phyloP scores from a whole-genome alignment of 2,888 invertebrate genomes.

The Drosophila pullipes region DNA sequence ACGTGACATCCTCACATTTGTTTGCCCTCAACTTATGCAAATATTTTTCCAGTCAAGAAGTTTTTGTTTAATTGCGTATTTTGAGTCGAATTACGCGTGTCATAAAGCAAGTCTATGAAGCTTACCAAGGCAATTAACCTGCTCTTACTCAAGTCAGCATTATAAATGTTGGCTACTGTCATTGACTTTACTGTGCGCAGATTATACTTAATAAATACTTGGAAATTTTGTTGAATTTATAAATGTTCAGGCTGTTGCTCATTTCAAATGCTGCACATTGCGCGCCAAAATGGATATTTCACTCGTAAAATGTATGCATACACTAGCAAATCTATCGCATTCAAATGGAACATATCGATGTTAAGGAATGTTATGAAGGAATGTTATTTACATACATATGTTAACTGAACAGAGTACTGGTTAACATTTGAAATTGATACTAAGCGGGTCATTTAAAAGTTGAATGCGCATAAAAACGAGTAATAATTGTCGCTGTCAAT shows the following conservation, averaged over 20 bases:
- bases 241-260: not conserved
- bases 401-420: not conserved
- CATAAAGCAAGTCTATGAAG: slow-evolving; percentile 71
- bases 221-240: not conserved
- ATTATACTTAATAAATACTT: not conserved
- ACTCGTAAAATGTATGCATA: not conserved
- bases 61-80: slow-evolving; percentile 82
- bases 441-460: slow-evolving; percentile 13
- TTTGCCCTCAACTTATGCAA: slow-evolving; percentile 78
- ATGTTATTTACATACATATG: not conserved
- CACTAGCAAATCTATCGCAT: slow-evolving; percentile 29
- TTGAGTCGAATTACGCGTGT: slow-evolving; percentile 80
- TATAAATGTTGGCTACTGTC: slow-evolving; percentile 21
- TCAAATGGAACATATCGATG: not conserved
- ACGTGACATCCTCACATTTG: slow-evolving; percentile 75
- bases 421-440: not conserved
- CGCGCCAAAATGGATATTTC: slow-evolving; percentile 15
- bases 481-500: too few relatives aligned
- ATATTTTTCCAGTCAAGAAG: slow-evolving; percentile 81
- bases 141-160: slow-evolving; percentile 16
- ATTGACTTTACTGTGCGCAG: slow-evolving; percentile 2
- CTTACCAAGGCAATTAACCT: slow-evolving; percentile 58
- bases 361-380: too few relatives aligned
- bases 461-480: not conserved
- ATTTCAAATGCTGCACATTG: slow-evolving; percentile 7